phyloP scores from a whole-genome alignment of 2,113 vertebrate species.

The Lepidiolamprologus cunningtoni region DNA sequence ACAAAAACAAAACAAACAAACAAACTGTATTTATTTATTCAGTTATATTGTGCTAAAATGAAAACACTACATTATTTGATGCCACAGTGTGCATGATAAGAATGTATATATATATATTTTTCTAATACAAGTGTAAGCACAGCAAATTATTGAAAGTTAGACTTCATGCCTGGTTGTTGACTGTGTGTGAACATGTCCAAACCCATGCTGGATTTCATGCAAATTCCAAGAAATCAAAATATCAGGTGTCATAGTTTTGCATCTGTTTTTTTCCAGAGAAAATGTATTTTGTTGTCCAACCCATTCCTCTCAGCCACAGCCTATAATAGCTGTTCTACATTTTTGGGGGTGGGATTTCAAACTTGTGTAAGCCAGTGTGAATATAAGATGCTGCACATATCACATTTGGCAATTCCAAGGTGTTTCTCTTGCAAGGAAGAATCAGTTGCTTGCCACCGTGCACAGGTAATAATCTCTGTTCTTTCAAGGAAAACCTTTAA shows the following conservation, averaged over 20 bases:
- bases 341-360: not conserved
- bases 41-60: not conserved
- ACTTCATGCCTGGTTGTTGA: not conserved
- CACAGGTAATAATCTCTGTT: not conserved
- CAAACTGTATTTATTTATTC: not conserved
- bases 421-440: not conserved
- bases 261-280: not conserved
- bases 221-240: not conserved
- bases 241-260: not conserved
- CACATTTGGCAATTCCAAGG: not conserved
- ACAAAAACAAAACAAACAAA: not conserved
- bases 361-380: not conserved
- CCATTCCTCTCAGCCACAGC: not conserved
- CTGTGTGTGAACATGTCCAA: not conserved
- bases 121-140: not conserved
- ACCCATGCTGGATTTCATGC: not conserved
- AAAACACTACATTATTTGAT: not conserved
- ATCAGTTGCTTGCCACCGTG: not conserved
- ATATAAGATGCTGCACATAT: not conserved
- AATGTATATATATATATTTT: accelerated
- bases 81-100: accelerated
- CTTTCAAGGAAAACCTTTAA: accelerated
- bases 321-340: not conserved
- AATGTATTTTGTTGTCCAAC: not conserved
- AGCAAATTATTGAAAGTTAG: not conserved